These are phyloP conservation scores for Maniola hyperantus DNA, from an alignment of 2,888 invertebrate species.

Conservation along the genomic window DNA sequence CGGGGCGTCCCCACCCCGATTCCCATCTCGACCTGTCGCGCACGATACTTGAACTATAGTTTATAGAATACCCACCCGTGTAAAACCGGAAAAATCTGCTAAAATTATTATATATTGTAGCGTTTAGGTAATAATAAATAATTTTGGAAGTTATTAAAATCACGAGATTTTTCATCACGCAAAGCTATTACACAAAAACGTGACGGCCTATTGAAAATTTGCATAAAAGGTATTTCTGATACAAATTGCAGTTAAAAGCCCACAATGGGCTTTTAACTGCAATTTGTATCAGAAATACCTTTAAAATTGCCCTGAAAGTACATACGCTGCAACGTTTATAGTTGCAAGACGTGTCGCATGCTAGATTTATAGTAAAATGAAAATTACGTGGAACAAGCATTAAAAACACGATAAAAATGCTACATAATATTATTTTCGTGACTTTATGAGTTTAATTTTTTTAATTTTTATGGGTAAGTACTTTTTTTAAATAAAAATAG, in stretches of 20 bases:
- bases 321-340: not conserved
- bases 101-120: too few species aligned
- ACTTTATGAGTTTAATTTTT: not conserved
- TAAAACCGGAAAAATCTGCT: too few species aligned
- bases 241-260: slow-evolving; percentile 20
- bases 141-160: not conserved
- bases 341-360: slow-evolving; percentile 11
- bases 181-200: slow-evolving; percentile 17
- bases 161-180: slow-evolving; percentile 5
- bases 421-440: not conserved
- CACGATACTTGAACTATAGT: too few species aligned
- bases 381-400: slow-evolving; percentile 10
- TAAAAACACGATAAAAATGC: slow-evolving; percentile 6
- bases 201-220: slow-evolving; percentile 17
- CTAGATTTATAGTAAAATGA: slow-evolving; percentile 10
- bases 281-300: slow-evolving; percentile 15
- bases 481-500: too few species aligned
- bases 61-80: too few species aligned
- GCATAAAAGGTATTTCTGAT: slow-evolving; percentile 15
- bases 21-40: too few species aligned
- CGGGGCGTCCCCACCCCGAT: too few species aligned
- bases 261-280: slow-evolving; percentile 16
- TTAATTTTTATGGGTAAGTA: not conserved
- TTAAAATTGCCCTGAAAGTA: slow-evolving; percentile 6
- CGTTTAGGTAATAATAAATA: slow-evolving; percentile 1